phyloP scores from a whole-genome alignment of 2,113 vertebrate species.

The Trichechus manatus region DNA sequence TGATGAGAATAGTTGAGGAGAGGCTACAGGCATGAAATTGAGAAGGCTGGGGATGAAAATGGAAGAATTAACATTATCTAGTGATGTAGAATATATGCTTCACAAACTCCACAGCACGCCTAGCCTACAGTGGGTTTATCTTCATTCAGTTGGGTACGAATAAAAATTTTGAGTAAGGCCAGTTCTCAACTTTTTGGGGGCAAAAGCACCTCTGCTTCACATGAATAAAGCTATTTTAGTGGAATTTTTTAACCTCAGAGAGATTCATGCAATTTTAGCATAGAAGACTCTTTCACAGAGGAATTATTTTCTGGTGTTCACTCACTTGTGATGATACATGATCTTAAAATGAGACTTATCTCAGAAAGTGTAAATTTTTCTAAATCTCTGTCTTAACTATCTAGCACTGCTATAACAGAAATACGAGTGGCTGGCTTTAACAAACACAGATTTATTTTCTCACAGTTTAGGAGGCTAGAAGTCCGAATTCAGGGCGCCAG shows the following conservation, averaged over 20 bases:
- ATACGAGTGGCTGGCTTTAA: too few species aligned
- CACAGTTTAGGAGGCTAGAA: too few species aligned
- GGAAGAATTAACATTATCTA: not conserved
- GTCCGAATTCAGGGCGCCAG: too few species aligned
- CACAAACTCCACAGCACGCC: not conserved
- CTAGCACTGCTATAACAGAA: too few species aligned
- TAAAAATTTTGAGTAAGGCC: not conserved
- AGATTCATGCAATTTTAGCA: not conserved
- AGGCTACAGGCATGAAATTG: not conserved
- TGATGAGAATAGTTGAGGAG: not conserved
- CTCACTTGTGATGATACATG: not conserved
- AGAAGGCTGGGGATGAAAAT: not conserved
- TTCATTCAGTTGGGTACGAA: not conserved
- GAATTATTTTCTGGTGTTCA: not conserved
- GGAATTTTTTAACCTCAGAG: not conserved
- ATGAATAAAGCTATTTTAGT: not conserved
- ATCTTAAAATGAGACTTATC: not conserved
- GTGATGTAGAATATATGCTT: rapidly evolving
- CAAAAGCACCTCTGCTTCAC: not conserved
- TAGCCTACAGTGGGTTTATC: not conserved
- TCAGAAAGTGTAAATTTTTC: not conserved
- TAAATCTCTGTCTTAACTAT: not conserved
- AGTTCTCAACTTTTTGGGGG: not conserved
- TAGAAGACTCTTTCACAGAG: not conserved
- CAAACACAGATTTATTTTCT: too few species aligned